Percentiles rank a stretch among this genome's conserved stretches.
Conservation (phyloP, 2,797 vertebrate genomes). For the Hippoglossus hippoglossus region DNA sequence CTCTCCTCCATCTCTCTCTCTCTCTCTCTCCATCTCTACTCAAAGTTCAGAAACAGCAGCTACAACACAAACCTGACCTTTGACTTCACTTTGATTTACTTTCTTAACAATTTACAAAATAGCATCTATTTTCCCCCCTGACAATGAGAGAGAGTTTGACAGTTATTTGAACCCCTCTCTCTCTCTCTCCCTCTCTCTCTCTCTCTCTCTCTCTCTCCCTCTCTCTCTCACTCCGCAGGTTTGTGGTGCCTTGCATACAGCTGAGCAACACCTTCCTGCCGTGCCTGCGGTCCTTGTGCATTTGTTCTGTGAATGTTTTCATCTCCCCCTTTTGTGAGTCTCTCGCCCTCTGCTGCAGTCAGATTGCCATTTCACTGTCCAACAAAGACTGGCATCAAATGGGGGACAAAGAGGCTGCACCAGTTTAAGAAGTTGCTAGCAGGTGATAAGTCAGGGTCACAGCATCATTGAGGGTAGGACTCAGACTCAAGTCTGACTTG, state of each 20-base stretch:
- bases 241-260: constrained; percentile 84
- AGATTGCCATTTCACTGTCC: constrained; percentile 75
- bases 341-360: constrained; percentile 77
- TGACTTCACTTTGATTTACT: not conserved
- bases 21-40: too few species aligned
- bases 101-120: not conserved
- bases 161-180: not conserved
- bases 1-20: too few species aligned
- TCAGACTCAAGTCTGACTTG: not conserved
- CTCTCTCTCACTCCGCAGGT: constrained; percentile 56
- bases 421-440: not conserved
- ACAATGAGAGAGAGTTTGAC: not conserved
- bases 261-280: constrained; percentile 84
- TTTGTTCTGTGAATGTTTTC: constrained; percentile 79
- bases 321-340: constrained; percentile 81
- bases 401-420: constrained; percentile 42
- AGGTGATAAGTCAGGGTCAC: not conserved
- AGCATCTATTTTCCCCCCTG: not conserved
- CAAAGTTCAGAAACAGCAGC: too few species aligned
- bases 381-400: constrained; percentile 72
- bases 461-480: not conserved
- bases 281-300: constrained; percentile 81
- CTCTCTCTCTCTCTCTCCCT: not conserved
- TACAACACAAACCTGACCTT: not conserved
- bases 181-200: not conserved